Evolutionary conservation across 2,797 vertebrate genomes (phyloP).

Genomic region (Enteromius anoplus): DNA sequence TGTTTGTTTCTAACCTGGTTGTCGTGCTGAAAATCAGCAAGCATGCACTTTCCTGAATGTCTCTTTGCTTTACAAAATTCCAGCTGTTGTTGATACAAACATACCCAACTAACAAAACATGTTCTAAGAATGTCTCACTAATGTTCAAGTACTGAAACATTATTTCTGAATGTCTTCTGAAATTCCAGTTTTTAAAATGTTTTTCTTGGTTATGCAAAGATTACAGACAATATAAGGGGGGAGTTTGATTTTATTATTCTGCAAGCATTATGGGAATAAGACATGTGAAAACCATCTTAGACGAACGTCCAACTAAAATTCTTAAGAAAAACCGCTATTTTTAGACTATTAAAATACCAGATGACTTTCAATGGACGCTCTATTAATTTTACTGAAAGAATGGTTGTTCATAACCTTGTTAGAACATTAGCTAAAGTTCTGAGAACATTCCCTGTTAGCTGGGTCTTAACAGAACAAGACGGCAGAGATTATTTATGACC

Average conservation of each 20-base stretch:
- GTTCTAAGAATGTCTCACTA: background rate
- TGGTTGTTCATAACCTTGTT: background rate
- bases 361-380: background rate
- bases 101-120: background rate
- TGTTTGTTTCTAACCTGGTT: slow-evolving; percentile 32
- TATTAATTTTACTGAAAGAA: background rate
- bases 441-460: background rate
- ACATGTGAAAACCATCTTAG: background rate
- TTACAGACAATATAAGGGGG: background rate
- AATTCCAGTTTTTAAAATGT: background rate
- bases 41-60: background rate
- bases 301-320: background rate
- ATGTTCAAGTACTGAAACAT: background rate
- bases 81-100: background rate
- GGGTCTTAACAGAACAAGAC: background rate
- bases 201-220: background rate
- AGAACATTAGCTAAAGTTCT: background rate
- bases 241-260: background rate
- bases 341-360: too few species aligned
- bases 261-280: background rate
- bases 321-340: too few species aligned
- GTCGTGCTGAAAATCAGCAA: background rate
- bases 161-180: background rate
- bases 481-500: background rate
- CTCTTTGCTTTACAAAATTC: background rate